Evolutionary conservation across 1,140 invertebrate species (phyloP), one percentile per base, ranked within the genome.

Genomic region (Ericerus pela): DNA sequence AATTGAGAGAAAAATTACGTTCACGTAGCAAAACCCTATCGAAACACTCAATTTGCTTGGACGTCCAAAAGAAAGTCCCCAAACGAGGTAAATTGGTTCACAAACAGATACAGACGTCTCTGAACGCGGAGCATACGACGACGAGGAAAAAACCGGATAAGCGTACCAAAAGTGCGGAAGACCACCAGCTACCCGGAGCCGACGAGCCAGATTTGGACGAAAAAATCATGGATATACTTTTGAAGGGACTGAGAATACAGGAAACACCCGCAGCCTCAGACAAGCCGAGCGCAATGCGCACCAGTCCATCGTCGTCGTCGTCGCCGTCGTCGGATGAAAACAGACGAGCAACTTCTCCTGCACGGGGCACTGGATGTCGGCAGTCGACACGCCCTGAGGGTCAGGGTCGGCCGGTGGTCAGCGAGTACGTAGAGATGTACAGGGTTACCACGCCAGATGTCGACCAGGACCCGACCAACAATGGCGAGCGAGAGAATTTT

Each of bases 371-470:
- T n/a, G n/a, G n/a, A n/a, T n/a, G n/a, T n/a, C n/a, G 14, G 5
- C 41, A 47, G 18, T 24, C 41, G 26, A 47, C 26, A 8, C 10
- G 41, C 26, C 5, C 41, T 24, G 26, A 47, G 20, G 3, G 41
- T 24, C 10, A 8, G 6, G 16, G 3, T 24, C n/a, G 20, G 41
- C 41, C 41, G 3, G 16, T 47, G 18, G 26, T 47, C 2, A 24
- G 41, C 41, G 41, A 47, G 14, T 47, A 47, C 18, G 18, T 47
- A 3, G 41, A 47, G 14, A 47, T 47, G 41, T 47, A 24, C 41
- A 24, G 26, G 8, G 20, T 24, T 4, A 3, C 11, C 8, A 4
- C 16, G 2, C 41, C 16, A 24, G 5, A 14, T 8, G 4, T 4
- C 5, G 20, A 41, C n/a, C 16, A 8, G 2, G 20, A 41, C n/a